Base-by-base conservation (phyloP, 1,140 invertebrate species). In the Meloidogyne floridensis region DNA sequence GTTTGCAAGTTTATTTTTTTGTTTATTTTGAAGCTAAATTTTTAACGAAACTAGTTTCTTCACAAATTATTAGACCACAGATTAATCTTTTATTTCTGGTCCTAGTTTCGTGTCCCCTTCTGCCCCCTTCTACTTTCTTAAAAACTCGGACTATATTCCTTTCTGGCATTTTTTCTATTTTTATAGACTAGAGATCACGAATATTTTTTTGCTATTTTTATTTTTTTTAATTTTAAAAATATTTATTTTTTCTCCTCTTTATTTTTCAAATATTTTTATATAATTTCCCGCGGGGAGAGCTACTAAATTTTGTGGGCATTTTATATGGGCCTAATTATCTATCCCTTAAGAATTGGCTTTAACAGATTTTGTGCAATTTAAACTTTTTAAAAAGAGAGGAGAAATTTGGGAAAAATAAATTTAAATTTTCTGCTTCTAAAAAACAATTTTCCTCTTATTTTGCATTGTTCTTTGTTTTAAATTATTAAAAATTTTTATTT, bases 251-350 rank as follows among this genome's bases (percentile, higher is more conserved):
- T 65, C 3, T 13, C 2, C n/a, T 8, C 10, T n/a, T n/a, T 65
- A 32, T 32, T 32, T 32, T 32, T 32, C 32, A 7, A 65, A 65
- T 65, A 65, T 65, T 65, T 65, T 65, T 65, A 18, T 65, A 18
- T 65, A 65, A 65, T 65, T 65, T 65, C 59, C 59, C 59, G 59
- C n/a, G 59, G 59, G 59, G 59, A 7, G 59, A 65, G 59, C n/a
- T n/a, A 65, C n/a, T n/a, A n/a, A 65, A 65, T 3, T 0, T 65
- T 65, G 59, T 15, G n/a, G 59, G 59, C 59, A 65, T 65, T 65
- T 65, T 65, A 65, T 65, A 65, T n/a, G n/a, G n/a, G 15, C 15
- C 59, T 65, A 65, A 65, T 65, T 65, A 65, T 65, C 15, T 65
- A 65, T 65, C n/a, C 59, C 59, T 15, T 7, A n/a, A 65, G 59